These are phyloP conservation scores for Agapornis canus DNA, from an alignment of 2,797 vertebrate genomes.

Conservation along the genomic window DNA sequence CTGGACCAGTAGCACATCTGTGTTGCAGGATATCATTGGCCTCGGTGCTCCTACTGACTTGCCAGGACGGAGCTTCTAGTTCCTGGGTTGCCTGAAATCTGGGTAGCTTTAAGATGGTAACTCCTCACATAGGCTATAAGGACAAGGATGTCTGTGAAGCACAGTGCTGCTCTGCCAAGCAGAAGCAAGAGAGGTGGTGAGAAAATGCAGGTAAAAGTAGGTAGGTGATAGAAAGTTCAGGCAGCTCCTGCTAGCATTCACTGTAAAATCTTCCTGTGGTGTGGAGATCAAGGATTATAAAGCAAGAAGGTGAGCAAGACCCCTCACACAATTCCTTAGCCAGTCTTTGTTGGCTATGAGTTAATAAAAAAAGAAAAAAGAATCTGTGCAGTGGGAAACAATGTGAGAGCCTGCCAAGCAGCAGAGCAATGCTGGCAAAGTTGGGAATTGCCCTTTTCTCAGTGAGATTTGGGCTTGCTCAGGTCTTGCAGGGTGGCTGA, in stretches of 20 bases:
- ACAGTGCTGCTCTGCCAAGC: background rate
- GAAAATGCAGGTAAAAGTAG: background rate
- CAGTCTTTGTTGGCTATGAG: background rate
- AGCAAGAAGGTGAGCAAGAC: background rate
- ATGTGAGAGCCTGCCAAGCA: background rate
- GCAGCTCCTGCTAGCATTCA: background rate
- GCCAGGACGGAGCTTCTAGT: background rate
- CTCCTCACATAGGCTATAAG: background rate
- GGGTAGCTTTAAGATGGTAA: background rate
- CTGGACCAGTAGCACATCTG: fast-evolving
- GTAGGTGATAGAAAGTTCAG: background rate
- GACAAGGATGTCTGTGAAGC: background rate
- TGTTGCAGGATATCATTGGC: background rate
- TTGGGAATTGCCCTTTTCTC: background rate
- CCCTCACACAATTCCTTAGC: background rate
- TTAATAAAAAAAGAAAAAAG: background rate
- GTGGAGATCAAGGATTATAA: background rate
- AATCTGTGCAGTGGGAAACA: background rate
- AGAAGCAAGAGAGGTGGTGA: background rate
- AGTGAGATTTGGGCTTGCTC: background rate
- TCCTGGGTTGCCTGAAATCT: background rate
- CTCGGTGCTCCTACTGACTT: background rate
- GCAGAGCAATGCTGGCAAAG: background rate
- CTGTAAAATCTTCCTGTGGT: background rate
- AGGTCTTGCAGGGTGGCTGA: background rate